Evolutionary conservation across 30 jellyfish, hydroid and myxozoan species (phyloP), one percentile per base, ranked within the genome.

Genomic region (Hydractinia symbiolongicarpus): DNA sequence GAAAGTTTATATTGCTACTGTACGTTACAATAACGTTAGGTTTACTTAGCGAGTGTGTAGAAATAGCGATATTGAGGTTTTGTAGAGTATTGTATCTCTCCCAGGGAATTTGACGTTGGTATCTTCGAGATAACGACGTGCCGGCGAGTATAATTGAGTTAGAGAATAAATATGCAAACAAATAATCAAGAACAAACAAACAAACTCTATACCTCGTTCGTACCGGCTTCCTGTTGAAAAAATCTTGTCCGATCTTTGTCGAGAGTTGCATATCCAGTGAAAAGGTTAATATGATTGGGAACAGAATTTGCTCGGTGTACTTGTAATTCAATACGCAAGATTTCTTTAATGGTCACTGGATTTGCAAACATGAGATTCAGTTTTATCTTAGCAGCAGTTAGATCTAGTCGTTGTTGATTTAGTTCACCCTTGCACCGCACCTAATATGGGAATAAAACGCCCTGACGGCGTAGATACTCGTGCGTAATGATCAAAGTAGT

Each of bases 211-310:
- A 16, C 69, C 69, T 58, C 69, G 19, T 58, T 58, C 19, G 69
- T 11, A 1, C 17, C 19, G 69, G 19, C 19, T 13, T 58, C 19
- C 69, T 58, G 17, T 58, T 58, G 69, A 58, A 58, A 58, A 16
- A 58, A 58, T 58, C 19, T 58, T 16, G 69, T 58, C 2, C 19
- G 15, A 16, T 58, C 19, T 11, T 16, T 58, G 69, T 16, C 19
- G 15, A 58, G 69, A 58, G 17, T 58, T 58, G 69, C 69, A 16
- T 58, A 58, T 58, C 69, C 69, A 58, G 69, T 58, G 69, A 58
- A 58, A 58, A 11, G 19, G 69, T 16, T 58, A 2, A 58, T 58
- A 16, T 58, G 15, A 58, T 58, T 58, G 17, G 69, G 69, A 11
- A 58, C 69, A 58, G 17, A 16, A 16, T 58, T 58, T 13, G 69